These are phyloP conservation scores for Lutraria lutraria DNA, from an alignment of 2,888 invertebrate species.

Conservation along the genomic window DNA sequence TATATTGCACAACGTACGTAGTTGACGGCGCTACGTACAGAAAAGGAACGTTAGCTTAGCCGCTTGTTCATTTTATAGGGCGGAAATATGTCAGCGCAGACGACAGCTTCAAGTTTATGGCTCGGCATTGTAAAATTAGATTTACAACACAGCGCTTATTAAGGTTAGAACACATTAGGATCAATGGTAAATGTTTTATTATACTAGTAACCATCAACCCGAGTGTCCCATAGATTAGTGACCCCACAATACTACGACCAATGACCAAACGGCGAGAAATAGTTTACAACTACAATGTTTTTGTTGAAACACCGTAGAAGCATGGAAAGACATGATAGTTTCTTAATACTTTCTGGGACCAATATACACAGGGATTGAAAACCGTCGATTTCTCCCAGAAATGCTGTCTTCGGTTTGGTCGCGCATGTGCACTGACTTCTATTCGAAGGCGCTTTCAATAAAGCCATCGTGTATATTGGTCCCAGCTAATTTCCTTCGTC, in stretches of 20 bases:
- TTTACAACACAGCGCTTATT: neutral
- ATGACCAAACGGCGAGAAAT: neutral
- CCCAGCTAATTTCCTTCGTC: too few species aligned
- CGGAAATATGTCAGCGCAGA: slow-evolving; percentile 29
- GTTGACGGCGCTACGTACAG: slow-evolving; percentile 19
- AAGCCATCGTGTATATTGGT: too few species aligned
- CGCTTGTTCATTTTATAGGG: slow-evolving; percentile 21
- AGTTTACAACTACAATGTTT: neutral
- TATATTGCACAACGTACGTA: neutral
- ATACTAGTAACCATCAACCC: neutral
- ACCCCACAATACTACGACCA: neutral
- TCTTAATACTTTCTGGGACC: too few species aligned
- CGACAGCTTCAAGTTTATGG: slow-evolving; percentile 7
- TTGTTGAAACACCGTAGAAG: too few species aligned
- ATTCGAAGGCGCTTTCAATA: too few species aligned
- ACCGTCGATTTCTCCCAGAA: too few species aligned
- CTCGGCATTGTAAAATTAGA: slow-evolving; percentile 1
- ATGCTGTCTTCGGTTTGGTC: too few species aligned
- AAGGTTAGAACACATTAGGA: neutral
- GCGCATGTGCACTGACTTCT: too few species aligned
- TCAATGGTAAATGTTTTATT: neutral
- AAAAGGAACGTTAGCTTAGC: slow-evolving; percentile 32
- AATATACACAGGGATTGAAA: too few species aligned
- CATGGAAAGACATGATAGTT: too few species aligned
- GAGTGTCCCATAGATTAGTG: neutral